Evolutionary conservation across 1,140 invertebrate species (phyloP).

Genomic region (Lordiphosa mommai): DNA sequence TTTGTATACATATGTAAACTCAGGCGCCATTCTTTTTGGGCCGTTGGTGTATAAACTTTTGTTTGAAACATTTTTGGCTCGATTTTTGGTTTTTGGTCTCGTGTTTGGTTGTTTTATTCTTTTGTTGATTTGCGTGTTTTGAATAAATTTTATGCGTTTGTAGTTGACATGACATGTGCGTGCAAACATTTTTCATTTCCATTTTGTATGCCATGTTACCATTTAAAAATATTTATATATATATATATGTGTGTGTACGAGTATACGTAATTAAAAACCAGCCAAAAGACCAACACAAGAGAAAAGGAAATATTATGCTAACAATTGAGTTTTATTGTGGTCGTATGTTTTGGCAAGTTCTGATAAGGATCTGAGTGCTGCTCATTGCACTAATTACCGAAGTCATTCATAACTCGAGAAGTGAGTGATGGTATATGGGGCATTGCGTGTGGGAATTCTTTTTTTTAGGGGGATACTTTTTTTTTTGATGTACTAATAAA

Average conservation of each 20-base stretch:
- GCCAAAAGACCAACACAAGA: not conserved
- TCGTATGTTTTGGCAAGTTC: slow-evolving; percentile 32
- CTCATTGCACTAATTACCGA: slow-evolving; percentile 65
- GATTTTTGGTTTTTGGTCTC: slow-evolving; percentile 37
- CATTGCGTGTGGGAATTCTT: slow-evolving; percentile 45
- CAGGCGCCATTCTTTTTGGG: slow-evolving; percentile 12
- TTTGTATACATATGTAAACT: slow-evolving; percentile 7
- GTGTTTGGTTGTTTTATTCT: slow-evolving; percentile 23
- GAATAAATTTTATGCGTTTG: slow-evolving; percentile 77
- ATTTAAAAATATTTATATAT: slow-evolving; percentile 74
- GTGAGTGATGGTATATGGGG: slow-evolving; percentile 17
- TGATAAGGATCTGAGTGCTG: slow-evolving; percentile 55
- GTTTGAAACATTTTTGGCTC: slow-evolving; percentile 14
- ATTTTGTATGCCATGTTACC: slow-evolving; percentile 72
- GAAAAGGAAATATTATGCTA: slow-evolving; percentile 44
- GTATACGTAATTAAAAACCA: slow-evolving; percentile 12
- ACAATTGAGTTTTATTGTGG: slow-evolving; percentile 71
- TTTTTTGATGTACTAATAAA: not conserved
- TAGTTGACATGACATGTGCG: slow-evolving; percentile 77
- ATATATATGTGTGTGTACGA: slow-evolving; percentile 46
- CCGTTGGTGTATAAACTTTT: not conserved
- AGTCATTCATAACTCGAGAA: slow-evolving; percentile 51
- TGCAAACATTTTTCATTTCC: slow-evolving; percentile 75
- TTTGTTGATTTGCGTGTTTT: slow-evolving; percentile 67
- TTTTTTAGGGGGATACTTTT: slow-evolving; percentile 9